Conservation (phyloP, 2,888 invertebrate genomes). For the Phalangium opilio region DNA sequence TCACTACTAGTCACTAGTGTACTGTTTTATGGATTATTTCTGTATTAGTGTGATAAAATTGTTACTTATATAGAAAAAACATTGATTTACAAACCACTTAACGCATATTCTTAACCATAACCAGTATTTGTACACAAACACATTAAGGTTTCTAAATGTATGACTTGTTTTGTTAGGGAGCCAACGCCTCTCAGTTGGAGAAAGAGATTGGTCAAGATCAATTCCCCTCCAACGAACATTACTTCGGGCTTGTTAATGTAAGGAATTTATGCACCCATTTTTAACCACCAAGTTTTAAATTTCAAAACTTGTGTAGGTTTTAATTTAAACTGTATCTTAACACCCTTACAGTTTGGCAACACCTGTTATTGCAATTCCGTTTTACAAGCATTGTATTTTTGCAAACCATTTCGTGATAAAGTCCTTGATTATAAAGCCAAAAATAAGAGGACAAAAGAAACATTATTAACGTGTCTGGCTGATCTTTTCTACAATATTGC, state of each 20-base stretch:
- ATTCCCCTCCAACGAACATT: slow-evolving; percentile 96
- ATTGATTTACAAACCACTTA: too few species aligned
- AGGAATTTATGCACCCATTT: slow-evolving; percentile 25
- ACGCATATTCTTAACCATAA: too few species aligned
- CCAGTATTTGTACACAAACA: too few species aligned
- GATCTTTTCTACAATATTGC: slow-evolving; percentile 98
- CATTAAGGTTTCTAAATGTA: too few species aligned
- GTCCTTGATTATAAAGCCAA: slow-evolving; percentile 94
- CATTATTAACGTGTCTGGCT: slow-evolving; percentile 88
- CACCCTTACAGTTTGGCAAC: slow-evolving; percentile 77
- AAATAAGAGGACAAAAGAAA: slow-evolving; percentile 90
- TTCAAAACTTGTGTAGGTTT: not conserved
- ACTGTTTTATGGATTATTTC: too few species aligned
- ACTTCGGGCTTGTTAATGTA: slow-evolving; percentile 98
- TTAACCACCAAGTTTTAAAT: slow-evolving; percentile 5
- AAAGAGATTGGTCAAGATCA: slow-evolving; percentile 97
- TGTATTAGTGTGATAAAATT: too few species aligned
- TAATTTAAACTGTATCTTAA: slow-evolving; percentile 7
- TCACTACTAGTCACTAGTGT: too few species aligned
- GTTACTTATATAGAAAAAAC: too few species aligned
- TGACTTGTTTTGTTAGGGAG: slow-evolving; percentile 71
- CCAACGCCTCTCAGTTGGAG: slow-evolving; percentile 97
- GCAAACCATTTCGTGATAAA: slow-evolving; percentile 96
- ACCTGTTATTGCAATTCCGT: slow-evolving; percentile 99
- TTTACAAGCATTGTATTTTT: slow-evolving; percentile 96